Percentiles rank a stretch among this genome's conserved stretches.
Conservation (phyloP, 2,797 vertebrate genomes). For the Bradypodion pumilum region DNA sequence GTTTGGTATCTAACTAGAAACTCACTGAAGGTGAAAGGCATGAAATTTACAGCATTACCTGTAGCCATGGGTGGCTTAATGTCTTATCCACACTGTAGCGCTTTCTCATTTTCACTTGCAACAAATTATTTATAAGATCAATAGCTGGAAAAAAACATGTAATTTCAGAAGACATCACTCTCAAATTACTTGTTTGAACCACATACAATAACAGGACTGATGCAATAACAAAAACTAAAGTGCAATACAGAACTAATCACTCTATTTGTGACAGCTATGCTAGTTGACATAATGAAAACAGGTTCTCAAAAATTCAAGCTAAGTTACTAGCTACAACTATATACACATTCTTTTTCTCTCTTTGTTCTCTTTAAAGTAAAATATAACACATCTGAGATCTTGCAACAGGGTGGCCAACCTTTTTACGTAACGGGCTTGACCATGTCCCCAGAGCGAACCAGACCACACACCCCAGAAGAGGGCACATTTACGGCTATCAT, state of each 20-base stretch:
- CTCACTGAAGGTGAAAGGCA: neutral
- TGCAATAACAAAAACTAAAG: neutral
- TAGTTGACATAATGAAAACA: neutral
- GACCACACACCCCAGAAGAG: too few species aligned
- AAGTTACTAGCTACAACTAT: neutral
- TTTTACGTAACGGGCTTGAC: too few species aligned
- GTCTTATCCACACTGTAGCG: conserved; percentile 97
- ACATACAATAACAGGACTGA: neutral
- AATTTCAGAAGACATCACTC: conserved; percentile 45
- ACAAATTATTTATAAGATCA: conserved; percentile 97
- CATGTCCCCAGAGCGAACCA: too few species aligned
- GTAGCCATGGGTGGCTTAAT: conserved; percentile 94
- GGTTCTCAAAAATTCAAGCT: too few species aligned
- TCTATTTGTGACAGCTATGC: neutral
- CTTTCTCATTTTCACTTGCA: conserved; percentile 99
- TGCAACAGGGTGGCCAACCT: neutral
- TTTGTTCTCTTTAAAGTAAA: too few species aligned
- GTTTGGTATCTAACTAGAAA: conserved; percentile 16
- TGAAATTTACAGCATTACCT: conserved; percentile 74
- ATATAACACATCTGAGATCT: neutral
- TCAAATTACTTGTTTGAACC: conserved; percentile 32
- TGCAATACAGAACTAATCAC: neutral
- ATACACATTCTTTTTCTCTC: neutral
- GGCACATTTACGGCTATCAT: too few species aligned
- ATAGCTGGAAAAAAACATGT: conserved; percentile 82